Percentiles rank a stretch among this genome's conserved stretches.
phyloP scores from a whole-genome alignment of 2,888 invertebrate species.

The Rhyacophila evoluta region DNA sequence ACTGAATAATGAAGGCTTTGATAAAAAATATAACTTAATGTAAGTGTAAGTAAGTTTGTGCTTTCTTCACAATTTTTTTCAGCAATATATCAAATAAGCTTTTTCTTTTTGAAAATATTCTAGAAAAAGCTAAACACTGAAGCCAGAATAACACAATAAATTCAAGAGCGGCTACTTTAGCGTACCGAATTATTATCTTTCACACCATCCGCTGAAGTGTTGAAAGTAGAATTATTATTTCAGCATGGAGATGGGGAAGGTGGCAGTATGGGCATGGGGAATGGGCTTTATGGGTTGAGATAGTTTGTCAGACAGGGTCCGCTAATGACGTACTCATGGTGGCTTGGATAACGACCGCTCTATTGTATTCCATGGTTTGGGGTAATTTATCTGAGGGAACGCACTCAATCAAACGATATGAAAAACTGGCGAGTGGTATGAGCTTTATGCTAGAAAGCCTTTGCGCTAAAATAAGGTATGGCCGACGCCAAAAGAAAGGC shows the following conservation, averaged over 20 bases:
- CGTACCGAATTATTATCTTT: neutral
- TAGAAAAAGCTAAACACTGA: too few species aligned
- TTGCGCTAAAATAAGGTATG: neutral
- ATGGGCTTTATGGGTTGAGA: neutral
- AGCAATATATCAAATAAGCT: too few species aligned
- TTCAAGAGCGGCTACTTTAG: neutral
- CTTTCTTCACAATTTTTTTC: too few species aligned
- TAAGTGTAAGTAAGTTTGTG: too few species aligned
- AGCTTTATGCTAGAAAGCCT: slow-evolving; percentile 5
- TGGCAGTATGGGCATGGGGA: too few species aligned
- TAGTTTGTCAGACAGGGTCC: slow-evolving; percentile 16
- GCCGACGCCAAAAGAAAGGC: neutral
- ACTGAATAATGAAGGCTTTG: too few species aligned
- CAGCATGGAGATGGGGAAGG: neutral
- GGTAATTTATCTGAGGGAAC: slow-evolving; percentile 22
- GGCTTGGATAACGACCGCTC: slow-evolving; percentile 15
- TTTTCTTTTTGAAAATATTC: too few species aligned
- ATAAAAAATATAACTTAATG: too few species aligned
- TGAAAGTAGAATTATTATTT: slow-evolving; percentile 8
- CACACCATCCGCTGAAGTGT: neutral
- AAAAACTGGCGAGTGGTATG: neutral
- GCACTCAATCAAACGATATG: slow-evolving; percentile 22
- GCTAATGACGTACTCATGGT: slow-evolving; percentile 16
- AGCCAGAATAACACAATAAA: too few species aligned
- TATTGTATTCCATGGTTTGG: slow-evolving; percentile 8